Evolutionary conservation across 2,113 vertebrate species (phyloP), one percentile per base, ranked within the genome.

Genomic region (Athene noctua): DNA sequence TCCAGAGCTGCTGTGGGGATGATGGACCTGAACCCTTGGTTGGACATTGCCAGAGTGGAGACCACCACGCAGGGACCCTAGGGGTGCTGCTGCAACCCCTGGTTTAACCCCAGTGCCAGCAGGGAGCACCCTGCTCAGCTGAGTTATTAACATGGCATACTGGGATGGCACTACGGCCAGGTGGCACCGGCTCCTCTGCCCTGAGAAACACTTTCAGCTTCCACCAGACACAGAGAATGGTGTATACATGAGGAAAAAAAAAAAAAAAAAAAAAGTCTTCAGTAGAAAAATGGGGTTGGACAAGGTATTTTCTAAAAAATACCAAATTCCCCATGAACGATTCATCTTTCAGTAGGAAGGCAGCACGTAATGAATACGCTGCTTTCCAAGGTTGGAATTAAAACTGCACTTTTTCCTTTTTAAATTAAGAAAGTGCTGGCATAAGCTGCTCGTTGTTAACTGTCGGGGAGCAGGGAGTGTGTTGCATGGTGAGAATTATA

Each of bases 81-180:
- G 13, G 17, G 36, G n/a, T 30, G 40, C 40, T 91, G 86, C 40
- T 77, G 40, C 58, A 34, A 7, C 5, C 23, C 66, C 42, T 44
- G 51, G 21, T 40, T 86, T 58, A 70, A 78, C 11, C n/a, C 36
- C 55, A 78, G 36, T 0, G 3, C 25, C 1, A 2, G 10, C 4
- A 10, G 34, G 44, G 34, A 68, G 11, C 42, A 27, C 32, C 10
- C 32, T 44, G 65, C 42, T 25, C 2, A 4, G 3, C 8, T 32
- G 49, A 68, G 34, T 40, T 25, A 42, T 15, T 57, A 51, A 51
- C n/a, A 30, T 3, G 1, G 20, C 1, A 1, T 15, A 49, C 30
- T 10, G 2, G 30, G 67, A 29, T 2, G 6, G 46, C 77, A 36
- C 62, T 9, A 2, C 0, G 1, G 51, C 63, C 0, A 2, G 22